These are phyloP conservation scores for Takifugu flavidus DNA, from an alignment of 2,113 vertebrate species.

Conservation along the genomic window DNA sequence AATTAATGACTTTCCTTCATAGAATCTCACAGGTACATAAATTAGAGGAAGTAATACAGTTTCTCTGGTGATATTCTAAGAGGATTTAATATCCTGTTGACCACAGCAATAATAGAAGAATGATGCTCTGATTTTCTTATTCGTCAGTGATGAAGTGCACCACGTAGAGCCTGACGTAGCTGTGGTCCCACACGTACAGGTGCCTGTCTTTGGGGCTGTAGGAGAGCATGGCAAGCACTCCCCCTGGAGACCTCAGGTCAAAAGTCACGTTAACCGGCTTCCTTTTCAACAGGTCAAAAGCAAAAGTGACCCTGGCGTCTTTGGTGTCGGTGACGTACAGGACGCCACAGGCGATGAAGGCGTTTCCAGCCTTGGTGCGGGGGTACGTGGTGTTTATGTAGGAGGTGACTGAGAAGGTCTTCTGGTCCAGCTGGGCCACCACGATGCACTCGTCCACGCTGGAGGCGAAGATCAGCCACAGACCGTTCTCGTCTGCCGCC, in stretches of 20 bases:
- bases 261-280: slow-evolving; percentile 84
- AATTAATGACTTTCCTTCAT: neutral
- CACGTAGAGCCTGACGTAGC: slow-evolving; percentile 81
- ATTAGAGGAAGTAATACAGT: neutral
- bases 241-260: slow-evolving; percentile 79
- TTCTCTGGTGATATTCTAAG: neutral
- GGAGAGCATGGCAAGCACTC: slow-evolving; percentile 90
- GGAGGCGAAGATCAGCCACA: slow-evolving; percentile 93
- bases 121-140: slow-evolving; percentile 10
- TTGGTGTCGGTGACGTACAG: slow-evolving; percentile 92
- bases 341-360: slow-evolving; percentile 86
- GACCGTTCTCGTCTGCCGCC: slow-evolving; percentile 86
- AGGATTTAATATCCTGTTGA: neutral
- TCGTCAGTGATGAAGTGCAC: slow-evolving; percentile 78
- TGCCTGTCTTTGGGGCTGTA: slow-evolving; percentile 84
- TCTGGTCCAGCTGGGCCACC: slow-evolving; percentile 86
- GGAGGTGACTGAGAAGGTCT: slow-evolving; percentile 77
- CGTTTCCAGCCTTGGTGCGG: slow-evolving; percentile 88
- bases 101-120: neutral
- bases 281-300: slow-evolving; percentile 85
- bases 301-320: slow-evolving; percentile 83
- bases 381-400: slow-evolving; percentile 90
- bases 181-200: slow-evolving; percentile 89
- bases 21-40: too few species aligned
- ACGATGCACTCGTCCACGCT: slow-evolving; percentile 81